Percentiles rank a stretch among this genome's conserved stretches.
Evolutionary conservation across 2,888 invertebrate genomes (phyloP).

Genomic region (Ochropacha duplaris): DNA sequence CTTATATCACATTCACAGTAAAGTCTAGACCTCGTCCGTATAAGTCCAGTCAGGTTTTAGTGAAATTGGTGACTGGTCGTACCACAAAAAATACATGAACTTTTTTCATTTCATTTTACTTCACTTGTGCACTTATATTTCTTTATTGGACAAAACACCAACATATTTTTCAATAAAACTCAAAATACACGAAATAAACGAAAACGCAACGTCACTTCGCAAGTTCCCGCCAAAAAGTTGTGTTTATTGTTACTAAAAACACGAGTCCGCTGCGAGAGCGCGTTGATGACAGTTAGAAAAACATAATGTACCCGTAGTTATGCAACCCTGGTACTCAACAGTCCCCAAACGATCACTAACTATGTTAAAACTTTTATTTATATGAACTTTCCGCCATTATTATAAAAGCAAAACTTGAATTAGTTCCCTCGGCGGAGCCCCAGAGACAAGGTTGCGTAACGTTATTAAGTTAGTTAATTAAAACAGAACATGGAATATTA

Average conservation of each 20-base stretch:
- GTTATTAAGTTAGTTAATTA: constrained; percentile 37
- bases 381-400: constrained; percentile 31
- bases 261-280: background rate
- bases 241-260: background rate
- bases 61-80: too few relatives aligned
- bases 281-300: background rate
- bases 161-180: too few relatives aligned
- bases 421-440: constrained; percentile 4
- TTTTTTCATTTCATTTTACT: too few relatives aligned
- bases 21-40: too few relatives aligned
- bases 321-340: constrained; percentile 5
- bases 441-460: constrained; percentile 5
- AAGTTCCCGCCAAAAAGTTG: too few relatives aligned
- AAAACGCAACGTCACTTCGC: too few relatives aligned
- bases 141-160: too few relatives aligned
- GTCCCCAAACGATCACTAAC: constrained; percentile 12
- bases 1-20: too few relatives aligned
- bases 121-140: too few relatives aligned
- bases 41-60: too few relatives aligned
- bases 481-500: constrained; percentile 22
- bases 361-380: constrained; percentile 25
- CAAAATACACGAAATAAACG: too few relatives aligned
- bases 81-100: too few relatives aligned
- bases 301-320: background rate
- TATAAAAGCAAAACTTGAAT: constrained; percentile 25